Base-by-base conservation (phyloP, 1,140 invertebrate species). In the Papilio glaucus region DNA sequence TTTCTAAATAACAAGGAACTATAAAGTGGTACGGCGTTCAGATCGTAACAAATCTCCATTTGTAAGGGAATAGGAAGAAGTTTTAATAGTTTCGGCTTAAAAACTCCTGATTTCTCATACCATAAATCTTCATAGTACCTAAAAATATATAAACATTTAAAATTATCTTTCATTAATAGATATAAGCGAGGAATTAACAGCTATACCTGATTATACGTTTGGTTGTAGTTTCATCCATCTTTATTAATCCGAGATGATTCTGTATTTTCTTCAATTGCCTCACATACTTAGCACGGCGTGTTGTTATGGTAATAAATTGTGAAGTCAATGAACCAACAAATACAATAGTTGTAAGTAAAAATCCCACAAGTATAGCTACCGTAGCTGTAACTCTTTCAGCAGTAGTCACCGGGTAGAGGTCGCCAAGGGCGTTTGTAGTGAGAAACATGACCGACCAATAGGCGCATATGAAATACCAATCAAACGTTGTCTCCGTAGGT, bases 11-110 rank as follows among this genome's bases (percentile, higher is more conserved):
- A 77, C 38, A 93, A 73, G 12, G 92, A 93, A 73, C 90, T 90
- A 69, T 90, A 91, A 7, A 93, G 77, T 24, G 91, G 92, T 45
- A 91, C 89, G 42, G 89, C 88, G 76, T 93, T 93, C 10, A 93
- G 73, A 71, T 93, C 92, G 68, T 90, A 93, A 72, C 82, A 85
- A 29, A 93, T 89, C 80, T 93, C 91, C 89, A 90, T 92, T 83
- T 89, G 84, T 33, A 93, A 76, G 13, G 91, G 87, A 62, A 81
- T 79, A 0, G 92, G 92, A 10, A 93, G 74, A 8, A 90, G 62
- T 53, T 82, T 78, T 57, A 93, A 78, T 5, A 92, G 69, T 72
- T 91, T 86, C 9, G 90, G 88, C 42, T 90, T 87, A 13, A 91
- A 91, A 4, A 93, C 88, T 42, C 89, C 90, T 5, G 91, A 89